These are phyloP conservation scores for Thamnophis sirtalis DNA, from an alignment of 2,113 vertebrate species.

Conservation along the genomic window DNA sequence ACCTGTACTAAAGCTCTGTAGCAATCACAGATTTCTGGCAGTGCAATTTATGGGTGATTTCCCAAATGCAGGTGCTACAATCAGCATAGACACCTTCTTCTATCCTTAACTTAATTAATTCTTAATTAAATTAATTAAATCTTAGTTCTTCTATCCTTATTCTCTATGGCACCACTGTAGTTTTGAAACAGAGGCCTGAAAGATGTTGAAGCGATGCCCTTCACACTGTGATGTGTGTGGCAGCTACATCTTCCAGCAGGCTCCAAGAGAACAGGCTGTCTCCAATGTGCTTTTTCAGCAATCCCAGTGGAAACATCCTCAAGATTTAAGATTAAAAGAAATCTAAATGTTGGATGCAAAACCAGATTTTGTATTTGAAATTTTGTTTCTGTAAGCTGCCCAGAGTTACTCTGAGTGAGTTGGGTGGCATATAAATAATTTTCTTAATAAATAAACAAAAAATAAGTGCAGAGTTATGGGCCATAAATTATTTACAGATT, in stretches of 20 bases:
- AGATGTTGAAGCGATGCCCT: neutral
- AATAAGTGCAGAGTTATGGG: neutral
- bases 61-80: neutral
- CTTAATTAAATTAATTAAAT: too few species aligned
- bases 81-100: neutral
- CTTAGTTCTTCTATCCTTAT: neutral
- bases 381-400: neutral
- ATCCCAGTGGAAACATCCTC: neutral
- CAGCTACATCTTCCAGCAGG: neutral
- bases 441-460: neutral
- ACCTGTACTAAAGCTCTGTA: neutral
- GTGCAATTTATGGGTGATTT: neutral
- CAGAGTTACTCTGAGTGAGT: neutral
- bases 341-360: neutral
- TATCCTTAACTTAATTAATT: neutral
- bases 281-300: neutral
- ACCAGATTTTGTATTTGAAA: neutral
- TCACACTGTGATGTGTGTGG: neutral
- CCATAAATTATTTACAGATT: neutral
- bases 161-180: neutral
- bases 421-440: neutral
- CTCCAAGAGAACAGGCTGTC: neutral
- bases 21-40: neutral
- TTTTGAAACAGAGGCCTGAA: neutral
- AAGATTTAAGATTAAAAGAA: neutral